Base-by-base conservation (phyloP, 2,113 vertebrate species). In the Grantiella picta region DNA sequence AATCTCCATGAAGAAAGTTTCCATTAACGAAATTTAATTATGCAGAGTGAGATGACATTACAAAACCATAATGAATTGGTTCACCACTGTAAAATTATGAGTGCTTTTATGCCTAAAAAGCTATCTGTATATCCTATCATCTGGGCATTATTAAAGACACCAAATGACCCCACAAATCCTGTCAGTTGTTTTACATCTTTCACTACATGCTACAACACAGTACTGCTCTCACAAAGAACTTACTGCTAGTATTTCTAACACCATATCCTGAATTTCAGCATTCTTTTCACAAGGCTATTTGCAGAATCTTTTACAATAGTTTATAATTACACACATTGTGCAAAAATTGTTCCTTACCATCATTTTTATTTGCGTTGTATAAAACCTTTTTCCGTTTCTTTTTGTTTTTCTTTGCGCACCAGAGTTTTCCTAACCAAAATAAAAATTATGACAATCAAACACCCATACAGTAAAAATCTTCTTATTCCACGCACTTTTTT, bases 341-440 rank as follows among this genome's bases (percentile, higher is more conserved):
- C 35, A 80, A 33, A 92, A 57, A n/a, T 72, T 24, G 35, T 35
- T 90, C 64, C 98, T 98, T 97, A 99, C 99, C 99, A 89, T 98
- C 98, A 66, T 98, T 99, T 98, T 98, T 99, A 97, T 97, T 98
- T 45, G 98, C 97, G 68, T 98, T 98, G 80, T 98, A 98, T n/a
- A 98, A 96, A 82, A 97, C 97, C 81, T 99, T 99, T 97, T 99
- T 99, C 95, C 98, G 98, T 79, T 98, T 99, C 97, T 99, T 99
- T 97, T 99, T 99, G 98, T 97, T 99, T 90, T 99, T 99, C 98
- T 99, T 99, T 8, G 98, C 98, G 12, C 98, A 99, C 99, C 99
- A 99, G 6, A 98, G 97, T 96, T 99, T 99, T 90, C 99, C 99
- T 99, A 79, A 65, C 20, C 77, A 94, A 97, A 96, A 61, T 87